phyloP scores from a whole-genome alignment of 1,140 invertebrate species.

The Drosophila elegans region DNA sequence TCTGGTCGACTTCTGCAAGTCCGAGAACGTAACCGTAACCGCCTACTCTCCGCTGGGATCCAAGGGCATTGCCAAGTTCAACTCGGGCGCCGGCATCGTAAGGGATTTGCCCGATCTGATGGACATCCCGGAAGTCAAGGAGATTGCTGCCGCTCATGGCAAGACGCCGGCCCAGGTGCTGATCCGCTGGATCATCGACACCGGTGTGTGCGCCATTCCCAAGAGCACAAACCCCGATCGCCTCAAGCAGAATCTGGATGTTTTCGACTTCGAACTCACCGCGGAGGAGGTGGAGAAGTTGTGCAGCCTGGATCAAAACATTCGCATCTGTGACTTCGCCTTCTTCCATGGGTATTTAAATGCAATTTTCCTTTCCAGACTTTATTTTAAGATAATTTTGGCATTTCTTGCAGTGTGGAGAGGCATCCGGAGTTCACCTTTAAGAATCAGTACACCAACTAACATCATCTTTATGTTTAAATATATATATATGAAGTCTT shows the following conservation, averaged over 20 bases:
- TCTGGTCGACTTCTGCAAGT: slow-evolving; percentile 90
- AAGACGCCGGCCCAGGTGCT: slow-evolving; percentile 92
- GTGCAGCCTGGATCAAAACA: slow-evolving; percentile 87
- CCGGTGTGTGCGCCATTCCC: slow-evolving; percentile 91
- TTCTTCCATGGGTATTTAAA: slow-evolving; percentile 85
- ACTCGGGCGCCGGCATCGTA: slow-evolving; percentile 84
- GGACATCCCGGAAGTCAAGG: slow-evolving; percentile 88
- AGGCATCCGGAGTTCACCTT: slow-evolving; percentile 89
- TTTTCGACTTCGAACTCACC: slow-evolving; percentile 88
- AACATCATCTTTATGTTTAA: neutral
- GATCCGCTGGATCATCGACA: slow-evolving; percentile 90
- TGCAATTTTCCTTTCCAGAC: neutral
- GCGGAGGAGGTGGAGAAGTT: slow-evolving; percentile 86
- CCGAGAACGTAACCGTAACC: slow-evolving; percentile 90
- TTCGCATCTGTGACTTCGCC: slow-evolving; percentile 88
- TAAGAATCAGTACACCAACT: slow-evolving; percentile 66
- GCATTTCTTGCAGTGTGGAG: slow-evolving; percentile 86
- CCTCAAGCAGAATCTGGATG: slow-evolving; percentile 88
- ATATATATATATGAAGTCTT: neutral
- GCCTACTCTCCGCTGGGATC: slow-evolving; percentile 94
- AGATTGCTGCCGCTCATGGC: slow-evolving; percentile 89
- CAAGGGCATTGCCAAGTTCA: slow-evolving; percentile 86
- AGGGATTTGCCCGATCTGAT: slow-evolving; percentile 88
- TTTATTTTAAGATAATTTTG: slow-evolving; percentile 64
- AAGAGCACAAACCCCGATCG: slow-evolving; percentile 92